Evolutionary conservation across 2,888 invertebrate species (phyloP).

Genomic region (Piscicola geometra): DNA sequence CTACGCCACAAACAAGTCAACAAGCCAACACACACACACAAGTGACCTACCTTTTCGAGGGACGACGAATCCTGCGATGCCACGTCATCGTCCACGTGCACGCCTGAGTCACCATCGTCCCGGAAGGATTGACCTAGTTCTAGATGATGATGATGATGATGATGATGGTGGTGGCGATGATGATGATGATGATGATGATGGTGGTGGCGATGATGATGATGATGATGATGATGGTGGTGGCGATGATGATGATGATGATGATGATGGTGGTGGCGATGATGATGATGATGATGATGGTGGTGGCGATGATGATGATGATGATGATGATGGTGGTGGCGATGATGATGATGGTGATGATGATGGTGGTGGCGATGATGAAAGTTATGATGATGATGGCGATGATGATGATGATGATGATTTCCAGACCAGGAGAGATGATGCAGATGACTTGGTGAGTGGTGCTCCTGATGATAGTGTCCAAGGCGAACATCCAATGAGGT

Average conservation of each 20-base stretch:
- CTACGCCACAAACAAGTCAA: neutral
- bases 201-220: neutral
- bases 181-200: neutral
- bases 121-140: neutral
- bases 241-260: neutral
- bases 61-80: neutral
- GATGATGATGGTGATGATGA: constrained; percentile 1
- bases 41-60: neutral
- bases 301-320: neutral
- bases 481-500: constrained; percentile 18
- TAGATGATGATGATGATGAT: neutral
- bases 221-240: neutral
- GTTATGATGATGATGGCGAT: neutral
- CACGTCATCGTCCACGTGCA: neutral
- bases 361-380: neutral
- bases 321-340: neutral
- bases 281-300: neutral
- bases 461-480: constrained; percentile 15
- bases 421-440: neutral
- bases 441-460: neutral
- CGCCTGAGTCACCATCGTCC: constrained; percentile 1
- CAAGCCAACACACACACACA: neutral
- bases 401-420: constrained; percentile 6
- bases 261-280: neutral
- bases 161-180: too few species aligned